A percentile compares a stretch with the other conserved stretches of the same genome.
phyloP scores from a whole-genome alignment of 1,140 invertebrate genomes.

The Trichogramma pretiosum region DNA sequence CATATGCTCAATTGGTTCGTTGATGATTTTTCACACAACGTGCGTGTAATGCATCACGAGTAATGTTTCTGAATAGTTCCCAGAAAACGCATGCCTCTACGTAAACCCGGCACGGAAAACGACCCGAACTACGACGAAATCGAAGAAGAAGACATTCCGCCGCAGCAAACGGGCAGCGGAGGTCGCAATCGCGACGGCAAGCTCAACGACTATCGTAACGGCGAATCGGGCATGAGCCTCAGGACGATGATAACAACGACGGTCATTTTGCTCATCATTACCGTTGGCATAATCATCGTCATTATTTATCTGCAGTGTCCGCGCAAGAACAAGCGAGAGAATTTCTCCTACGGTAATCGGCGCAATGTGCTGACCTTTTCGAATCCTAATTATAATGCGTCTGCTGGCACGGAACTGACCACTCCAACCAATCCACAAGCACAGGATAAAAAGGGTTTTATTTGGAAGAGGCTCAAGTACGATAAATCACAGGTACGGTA shows the following conservation, averaged over 20 bases:
- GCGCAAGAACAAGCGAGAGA: slow-evolving; percentile 48
- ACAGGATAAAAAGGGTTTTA: slow-evolving; percentile 53
- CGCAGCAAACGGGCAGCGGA: slow-evolving; percentile 24
- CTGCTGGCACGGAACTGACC: slow-evolving; percentile 38
- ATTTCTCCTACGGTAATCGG: slow-evolving; percentile 50
- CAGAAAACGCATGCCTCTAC: slow-evolving; percentile 32
- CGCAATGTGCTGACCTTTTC: slow-evolving; percentile 63
- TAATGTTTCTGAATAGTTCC: slow-evolving; percentile 35
- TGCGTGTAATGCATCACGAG: slow-evolving; percentile 13
- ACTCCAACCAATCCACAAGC: slow-evolving; percentile 23
- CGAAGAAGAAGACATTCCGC: slow-evolving; percentile 28
- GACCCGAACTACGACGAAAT: slow-evolving; percentile 36
- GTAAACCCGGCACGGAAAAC: slow-evolving; percentile 37
- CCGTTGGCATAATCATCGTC: slow-evolving; percentile 35
- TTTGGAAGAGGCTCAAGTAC: slow-evolving; percentile 64
- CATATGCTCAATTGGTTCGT: slow-evolving; percentile 45
- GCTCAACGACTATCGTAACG: slow-evolving; percentile 25
- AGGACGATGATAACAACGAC: slow-evolving; percentile 36
- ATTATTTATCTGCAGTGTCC: slow-evolving; percentile 47
- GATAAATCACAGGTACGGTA: slow-evolving; percentile 57
- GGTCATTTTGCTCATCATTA: slow-evolving; percentile 35
- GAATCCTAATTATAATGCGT: slow-evolving; percentile 71
- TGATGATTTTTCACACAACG: no score
- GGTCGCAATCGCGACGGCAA: slow-evolving; percentile 25
- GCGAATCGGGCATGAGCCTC: slow-evolving; percentile 27